Base-by-base conservation (phyloP, 2,113 vertebrate species). In the Peromyscus polionotus region DNA sequence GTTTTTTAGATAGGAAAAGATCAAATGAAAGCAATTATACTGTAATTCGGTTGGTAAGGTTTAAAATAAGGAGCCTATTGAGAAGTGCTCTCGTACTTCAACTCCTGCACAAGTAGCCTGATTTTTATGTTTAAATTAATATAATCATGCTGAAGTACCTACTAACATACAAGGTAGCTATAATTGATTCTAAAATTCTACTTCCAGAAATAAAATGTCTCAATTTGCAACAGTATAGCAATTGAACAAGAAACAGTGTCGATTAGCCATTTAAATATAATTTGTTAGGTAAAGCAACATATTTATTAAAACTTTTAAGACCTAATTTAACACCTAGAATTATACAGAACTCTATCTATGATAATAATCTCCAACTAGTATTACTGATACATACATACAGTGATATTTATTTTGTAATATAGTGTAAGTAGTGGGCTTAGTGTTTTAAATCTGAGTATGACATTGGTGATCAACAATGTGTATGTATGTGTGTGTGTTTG, bases 21-120 rank as follows among this genome's bases (percentile, higher is more conserved):
- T 98, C 98, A 99, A 99, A 99, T 99, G 97, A 98, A 98, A 98
- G 98, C 98, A 99, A 99, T 99, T 99, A 99, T 92, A 93, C 91
- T 76, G 92, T 98, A 99, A 98, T 99, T 98, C 98, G 98, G 94
- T 98, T 98, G 97, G 98, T 98, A 98, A 99, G 98, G 91, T 98
- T 95, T 95, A 98, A 98, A 98, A 98, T 97, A 99, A 98, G 5
- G n/a, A 97, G 93, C 92, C 97, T 97, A 95, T 95, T 98, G 97
- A 98, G 97, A 98, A 98, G 88, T 94, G 67, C 48, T 96, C 77
- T n/a, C 88, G 54, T 68, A 95, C 88, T 98, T 98, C 96, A 95
- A 81, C 76, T 97, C 80, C 80, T 83, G 95, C 80, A 90, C 54
- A 90, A 96, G 85, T 88, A 97, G 77, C 48, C 79, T 1, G 8